phyloP scores from a whole-genome alignment of 1,140 invertebrate species.

The Caerostris extrusa region DNA sequence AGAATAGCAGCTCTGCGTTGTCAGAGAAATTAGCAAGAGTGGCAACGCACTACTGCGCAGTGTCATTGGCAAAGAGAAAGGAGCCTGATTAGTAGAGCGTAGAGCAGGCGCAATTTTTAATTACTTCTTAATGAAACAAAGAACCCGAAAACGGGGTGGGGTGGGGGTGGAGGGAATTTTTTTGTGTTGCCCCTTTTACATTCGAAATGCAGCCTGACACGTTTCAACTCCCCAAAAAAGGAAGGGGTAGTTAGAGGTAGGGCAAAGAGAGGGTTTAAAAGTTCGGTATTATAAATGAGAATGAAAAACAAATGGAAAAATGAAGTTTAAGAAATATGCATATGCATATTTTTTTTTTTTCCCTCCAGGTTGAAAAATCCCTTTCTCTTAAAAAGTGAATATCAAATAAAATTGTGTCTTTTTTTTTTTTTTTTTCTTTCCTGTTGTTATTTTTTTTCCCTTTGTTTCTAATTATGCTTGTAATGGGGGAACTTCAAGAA shows the following conservation, averaged over 20 bases:
- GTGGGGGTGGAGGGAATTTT: neutral
- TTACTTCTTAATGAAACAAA: conserved; percentile 78
- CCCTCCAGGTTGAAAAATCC: conserved; percentile 13
- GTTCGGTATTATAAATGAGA: conserved; percentile 70
- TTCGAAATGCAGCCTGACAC: conserved; percentile 54
- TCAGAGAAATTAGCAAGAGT: conserved; percentile 73
- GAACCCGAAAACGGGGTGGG: conserved; percentile 34
- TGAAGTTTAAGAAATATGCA: conserved; percentile 74
- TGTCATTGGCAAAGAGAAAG: conserved; percentile 54
- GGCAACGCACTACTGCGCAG: conserved; percentile 60
- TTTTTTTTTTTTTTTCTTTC: neutral
- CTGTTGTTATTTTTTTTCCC: neutral
- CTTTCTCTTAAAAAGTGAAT: neutral
- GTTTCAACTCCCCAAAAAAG: neutral
- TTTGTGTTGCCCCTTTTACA: conserved; percentile 23
- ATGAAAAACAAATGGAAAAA: conserved; percentile 69
- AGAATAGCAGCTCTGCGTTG: conserved; percentile 56
- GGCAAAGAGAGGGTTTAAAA: neutral
- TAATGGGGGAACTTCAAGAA: conserved; percentile 2
- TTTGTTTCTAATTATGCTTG: conserved; percentile 38
- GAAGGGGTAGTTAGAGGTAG: neutral
- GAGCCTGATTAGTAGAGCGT: conserved; percentile 66
- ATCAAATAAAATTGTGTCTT: conserved; percentile 43
- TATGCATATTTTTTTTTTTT: conserved; percentile 21
- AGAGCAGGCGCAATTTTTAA: conserved; percentile 71